Percentiles rank a stretch among this genome's conserved stretches.
Conservation (phyloP, 2,888 invertebrate species). For the Philaethria dido region DNA sequence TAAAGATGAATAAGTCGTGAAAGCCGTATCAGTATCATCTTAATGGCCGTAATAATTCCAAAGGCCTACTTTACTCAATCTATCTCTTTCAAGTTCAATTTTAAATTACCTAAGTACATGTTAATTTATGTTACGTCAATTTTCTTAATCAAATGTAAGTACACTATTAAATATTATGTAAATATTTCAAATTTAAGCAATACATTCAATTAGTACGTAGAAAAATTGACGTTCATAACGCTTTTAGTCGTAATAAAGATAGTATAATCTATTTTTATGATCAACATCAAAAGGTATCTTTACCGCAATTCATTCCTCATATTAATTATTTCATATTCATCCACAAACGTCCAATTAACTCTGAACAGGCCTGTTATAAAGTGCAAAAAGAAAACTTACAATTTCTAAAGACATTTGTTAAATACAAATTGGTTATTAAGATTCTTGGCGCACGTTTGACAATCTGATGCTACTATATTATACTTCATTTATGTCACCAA, state of each 20-base stretch:
- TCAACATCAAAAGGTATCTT: slow-evolving; percentile 35
- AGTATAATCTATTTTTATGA: slow-evolving; percentile 25
- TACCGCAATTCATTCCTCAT: slow-evolving; percentile 33
- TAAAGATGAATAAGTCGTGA: not conserved
- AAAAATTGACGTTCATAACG: slow-evolving; percentile 9
- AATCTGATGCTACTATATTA: slow-evolving; percentile 26
- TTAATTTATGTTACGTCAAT: not conserved
- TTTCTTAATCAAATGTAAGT: not conserved
- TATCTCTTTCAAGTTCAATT: not conserved
- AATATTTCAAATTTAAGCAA: slow-evolving; percentile 4
- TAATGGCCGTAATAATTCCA: not conserved
- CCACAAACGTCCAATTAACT: slow-evolving; percentile 68
- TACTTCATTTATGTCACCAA: slow-evolving; percentile 4
- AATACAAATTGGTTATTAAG: slow-evolving; percentile 82
- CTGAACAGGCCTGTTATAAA: slow-evolving; percentile 49
- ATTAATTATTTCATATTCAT: slow-evolving; percentile 67
- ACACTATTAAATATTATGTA: not conserved
- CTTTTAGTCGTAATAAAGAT: slow-evolving; percentile 4
- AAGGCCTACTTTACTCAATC: not conserved
- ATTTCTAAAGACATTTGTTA: slow-evolving; percentile 67
- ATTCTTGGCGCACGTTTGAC: slow-evolving; percentile 65
- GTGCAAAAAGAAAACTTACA: slow-evolving; percentile 30
- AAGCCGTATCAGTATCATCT: not conserved
- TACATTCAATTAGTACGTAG: slow-evolving; percentile 4
- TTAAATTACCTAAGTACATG: not conserved